Conservation (phyloP, 2,888 invertebrate genomes). For the Parnassius orleans region DNA sequence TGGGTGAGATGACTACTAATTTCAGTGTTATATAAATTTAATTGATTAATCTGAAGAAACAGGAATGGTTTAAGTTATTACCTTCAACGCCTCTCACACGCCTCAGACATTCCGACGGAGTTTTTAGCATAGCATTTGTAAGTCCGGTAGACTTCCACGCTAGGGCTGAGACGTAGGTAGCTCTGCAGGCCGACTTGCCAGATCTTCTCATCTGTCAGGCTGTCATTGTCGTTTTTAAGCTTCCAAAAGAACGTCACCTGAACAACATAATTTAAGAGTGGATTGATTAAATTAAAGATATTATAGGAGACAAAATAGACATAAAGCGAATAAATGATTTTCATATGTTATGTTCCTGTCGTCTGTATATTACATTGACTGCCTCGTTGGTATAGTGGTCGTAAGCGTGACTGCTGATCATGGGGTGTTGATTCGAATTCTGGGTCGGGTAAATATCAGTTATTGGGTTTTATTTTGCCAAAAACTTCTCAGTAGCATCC, state of each 20-base stretch:
- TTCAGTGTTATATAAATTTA: neutral
- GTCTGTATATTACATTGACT: too few species aligned
- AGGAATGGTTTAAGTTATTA: conserved; percentile 39
- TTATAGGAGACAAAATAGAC: too few species aligned
- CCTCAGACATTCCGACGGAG: conserved; percentile 85
- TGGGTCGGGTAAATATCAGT: too few species aligned
- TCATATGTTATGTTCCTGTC: too few species aligned
- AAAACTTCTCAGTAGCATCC: too few species aligned
- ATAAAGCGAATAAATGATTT: too few species aligned
- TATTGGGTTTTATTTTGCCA: too few species aligned
- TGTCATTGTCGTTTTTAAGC: conserved; percentile 91
- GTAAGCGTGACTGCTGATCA: too few species aligned
- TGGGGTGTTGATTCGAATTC: too few species aligned
- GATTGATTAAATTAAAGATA: neutral
- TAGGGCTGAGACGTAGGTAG: conserved; percentile 72
- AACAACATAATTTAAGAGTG: neutral
- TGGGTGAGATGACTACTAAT: too few species aligned
- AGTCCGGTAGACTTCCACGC: conserved; percentile 83
- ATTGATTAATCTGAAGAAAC: neutral
- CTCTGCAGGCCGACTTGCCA: conserved; percentile 66
- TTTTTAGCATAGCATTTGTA: conserved; percentile 94
- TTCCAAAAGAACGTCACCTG: conserved; percentile 90
- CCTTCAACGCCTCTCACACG: conserved; percentile 86
- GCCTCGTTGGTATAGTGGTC: too few species aligned
- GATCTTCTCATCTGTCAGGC: conserved; percentile 82